Conservation (phyloP, 2,888 invertebrate species). For the Sphinx pinastri region DNA sequence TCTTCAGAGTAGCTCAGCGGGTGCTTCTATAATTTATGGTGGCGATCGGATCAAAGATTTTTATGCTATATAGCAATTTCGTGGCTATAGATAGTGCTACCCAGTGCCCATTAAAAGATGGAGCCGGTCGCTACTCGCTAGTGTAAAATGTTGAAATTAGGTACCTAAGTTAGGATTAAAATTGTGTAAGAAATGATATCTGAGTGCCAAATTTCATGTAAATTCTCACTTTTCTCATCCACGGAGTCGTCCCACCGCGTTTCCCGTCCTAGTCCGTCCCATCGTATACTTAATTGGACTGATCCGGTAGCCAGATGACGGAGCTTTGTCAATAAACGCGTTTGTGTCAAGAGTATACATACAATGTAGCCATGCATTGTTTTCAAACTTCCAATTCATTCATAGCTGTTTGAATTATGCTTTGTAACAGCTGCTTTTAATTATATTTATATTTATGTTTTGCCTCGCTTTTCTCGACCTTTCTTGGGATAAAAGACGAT, state of each 20-base stretch:
- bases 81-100: too few relatives aligned
- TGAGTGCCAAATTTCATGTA: too few relatives aligned
- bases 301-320: conserved; percentile 62
- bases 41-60: too few relatives aligned
- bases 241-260: neutral
- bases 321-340: conserved; percentile 66
- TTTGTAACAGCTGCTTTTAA: conserved; percentile 9
- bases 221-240: neutral
- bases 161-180: too few relatives aligned
- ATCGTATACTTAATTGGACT: conserved; percentile 61
- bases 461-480: neutral
- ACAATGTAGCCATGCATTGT: conserved; percentile 49
- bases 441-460: neutral
- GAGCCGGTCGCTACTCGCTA: too few relatives aligned
- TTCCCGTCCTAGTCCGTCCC: conserved; percentile 16
- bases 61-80: too few relatives aligned
- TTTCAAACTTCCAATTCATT: conserved; percentile 49
- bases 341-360: conserved; percentile 47
- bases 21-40: too few relatives aligned
- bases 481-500: too few relatives aligned
- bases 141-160: too few relatives aligned
- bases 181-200: too few relatives aligned
- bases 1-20: too few relatives aligned
- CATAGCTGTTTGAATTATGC: conserved; percentile 30
- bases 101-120: too few relatives aligned